Evolutionary conservation across 2,888 invertebrate genomes (phyloP).

Genomic region (Phragmatobia fuliginosa): DNA sequence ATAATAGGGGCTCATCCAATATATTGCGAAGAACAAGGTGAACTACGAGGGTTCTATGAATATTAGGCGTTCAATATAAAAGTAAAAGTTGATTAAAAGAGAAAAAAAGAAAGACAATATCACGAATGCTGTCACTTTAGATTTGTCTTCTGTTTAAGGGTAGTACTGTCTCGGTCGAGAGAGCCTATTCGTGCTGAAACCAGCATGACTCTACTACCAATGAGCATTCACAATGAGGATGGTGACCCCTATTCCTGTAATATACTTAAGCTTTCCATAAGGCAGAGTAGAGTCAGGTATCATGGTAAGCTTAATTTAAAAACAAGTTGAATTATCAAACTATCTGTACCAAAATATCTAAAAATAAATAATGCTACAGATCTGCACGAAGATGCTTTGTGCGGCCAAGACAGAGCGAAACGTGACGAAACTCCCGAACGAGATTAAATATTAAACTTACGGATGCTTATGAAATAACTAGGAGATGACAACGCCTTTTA

Average conservation of each 20-base stretch:
- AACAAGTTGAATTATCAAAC: conserved; percentile 11
- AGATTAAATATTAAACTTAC: conserved; percentile 41
- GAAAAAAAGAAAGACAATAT: too few relatives aligned
- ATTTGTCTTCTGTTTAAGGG: too few relatives aligned
- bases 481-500: background rate
- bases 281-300: too few relatives aligned
- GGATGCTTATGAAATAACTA: conserved; percentile 20
- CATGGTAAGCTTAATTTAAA: too few relatives aligned
- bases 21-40: background rate
- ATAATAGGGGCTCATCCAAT: background rate
- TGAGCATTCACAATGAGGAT: too few relatives aligned
- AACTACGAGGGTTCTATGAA: background rate
- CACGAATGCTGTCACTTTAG: too few relatives aligned
- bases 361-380: conserved; percentile 18
- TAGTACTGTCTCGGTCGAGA: too few relatives aligned
- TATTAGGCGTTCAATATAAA: background rate
- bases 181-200: too few relatives aligned
- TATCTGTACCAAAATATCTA: conserved; percentile 15
- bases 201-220: too few relatives aligned
- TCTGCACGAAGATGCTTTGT: conserved; percentile 20
- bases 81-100: background rate
- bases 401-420: conserved; percentile 20
- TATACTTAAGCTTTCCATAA: too few relatives aligned
- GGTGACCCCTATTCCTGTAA: too few relatives aligned
- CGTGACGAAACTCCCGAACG: conserved; percentile 24